Evolutionary conservation across 2,113 vertebrate genomes (phyloP), one percentile per base, ranked within the genome.

Genomic region (Salvelinus fontinalis): DNA sequence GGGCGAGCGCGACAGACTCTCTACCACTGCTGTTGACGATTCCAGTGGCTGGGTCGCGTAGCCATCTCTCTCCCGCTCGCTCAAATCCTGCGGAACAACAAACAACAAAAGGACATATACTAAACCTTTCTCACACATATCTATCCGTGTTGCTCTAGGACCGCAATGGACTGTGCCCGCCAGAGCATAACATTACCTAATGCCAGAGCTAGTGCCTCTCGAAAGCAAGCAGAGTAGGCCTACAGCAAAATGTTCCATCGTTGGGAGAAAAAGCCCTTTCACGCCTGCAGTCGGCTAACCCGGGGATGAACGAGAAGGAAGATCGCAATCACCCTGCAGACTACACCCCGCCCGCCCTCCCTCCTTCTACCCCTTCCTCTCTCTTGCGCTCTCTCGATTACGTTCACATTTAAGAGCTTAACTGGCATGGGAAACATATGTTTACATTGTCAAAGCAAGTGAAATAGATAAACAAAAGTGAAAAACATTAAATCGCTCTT

Each of bases 201-300:
- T 67, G 6, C 18, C 66, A 20, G 16, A 67, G 31, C 12, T 11
- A 62, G 59, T 54, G 16, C 16, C 51, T 54, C 65, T 67, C 27
- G 18, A 68, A 39, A 20, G 9, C 24, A 16, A 67, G 65, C 65
- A 31, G 65, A 31, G 31, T 31, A 44, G 39, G 39, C 39, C 39
- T 44, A 67, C 18, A 48, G 60, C 75, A 59, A 5, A 34, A 72
- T 9, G 77, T 81, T 71, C 71, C 83, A 81, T 85, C 39, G 80
- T 73, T 57, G 77, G 51, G 70, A 66, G 67, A 48, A 69, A 69
- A 60, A 26, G 72, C 54, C 67, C 39, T 64, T 71, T 48, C 27
- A 72, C 48, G 13, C 54, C 68, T 82, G 83, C 81, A 77, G 81
- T 54, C 77, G 39, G 9, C 39, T 44, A 85, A 82, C 80, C 77